Evolutionary conservation across 2,797 vertebrate species (phyloP), one percentile per base, ranked within the genome.

Genomic region (Todus mexicanus): DNA sequence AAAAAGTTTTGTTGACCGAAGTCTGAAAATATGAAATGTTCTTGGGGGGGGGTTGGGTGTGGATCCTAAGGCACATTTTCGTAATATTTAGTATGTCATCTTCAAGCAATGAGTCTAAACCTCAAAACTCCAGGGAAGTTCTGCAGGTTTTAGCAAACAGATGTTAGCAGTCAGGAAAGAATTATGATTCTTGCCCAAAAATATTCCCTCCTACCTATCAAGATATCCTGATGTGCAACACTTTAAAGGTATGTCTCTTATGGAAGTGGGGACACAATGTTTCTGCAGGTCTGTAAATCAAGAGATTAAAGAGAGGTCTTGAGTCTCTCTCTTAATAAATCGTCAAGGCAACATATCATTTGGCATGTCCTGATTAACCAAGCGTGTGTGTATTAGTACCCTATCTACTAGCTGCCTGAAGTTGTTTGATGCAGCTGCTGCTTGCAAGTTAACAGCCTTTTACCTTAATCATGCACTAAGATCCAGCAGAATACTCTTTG

Each of bases 61-160:
- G 97, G 97, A 97, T 94, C 42, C 15, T 94, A 89, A 98, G 94
- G 95, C 94, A 95, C 77, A 97, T 97, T 97, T 98, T 97, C 90
- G 12, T 97, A 97, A 97, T 97, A 97, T 97, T 97, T 93, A 95
- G 72, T 91, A 97, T 97, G 97, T 98, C 98, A 98, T 98, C 96
- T 96, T 97, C 94, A 96, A 96, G 97, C 77, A 97, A 97, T 97
- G 97, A 97, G 97, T 98, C 97, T 95, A 97, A 97, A 98, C 94
- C 97, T 97, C 97, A 97, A 84, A 79, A 94, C 97, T 96, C 96
- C 90, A 92, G 96, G 97, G 98, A 97, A 96, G 92, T 95, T 95
- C 91, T 97, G 95, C 94, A 94, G 95, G 95, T 89, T 94, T 97
- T 94, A 97, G 97, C 91, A 97, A 97, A 97, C 98, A 98, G 97